Percentiles rank a stretch among this genome's conserved stretches.
These are phyloP conservation scores for Ispidina picta DNA, from an alignment of 2,797 vertebrate species.

Conservation along the genomic window DNA sequence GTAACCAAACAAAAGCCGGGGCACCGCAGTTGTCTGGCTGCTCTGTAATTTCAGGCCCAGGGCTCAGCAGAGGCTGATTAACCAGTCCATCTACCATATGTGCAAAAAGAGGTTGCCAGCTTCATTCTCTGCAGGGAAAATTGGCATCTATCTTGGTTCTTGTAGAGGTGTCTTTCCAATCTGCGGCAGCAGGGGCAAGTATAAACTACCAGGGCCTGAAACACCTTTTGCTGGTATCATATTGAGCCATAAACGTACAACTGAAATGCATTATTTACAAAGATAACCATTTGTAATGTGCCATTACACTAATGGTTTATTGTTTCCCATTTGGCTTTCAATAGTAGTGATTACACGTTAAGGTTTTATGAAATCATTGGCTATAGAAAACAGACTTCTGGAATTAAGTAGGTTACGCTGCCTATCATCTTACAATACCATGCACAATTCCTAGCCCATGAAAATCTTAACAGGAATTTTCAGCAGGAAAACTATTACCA, in stretches of 20 bases:
- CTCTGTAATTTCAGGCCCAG: slow-evolving; percentile 78
- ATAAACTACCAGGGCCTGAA: slow-evolving; percentile 50
- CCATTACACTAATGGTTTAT: slow-evolving; percentile 74
- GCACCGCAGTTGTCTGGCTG: slow-evolving; percentile 74
- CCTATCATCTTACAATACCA: neutral
- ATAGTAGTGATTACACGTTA: slow-evolving; percentile 62
- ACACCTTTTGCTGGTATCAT: slow-evolving; percentile 69
- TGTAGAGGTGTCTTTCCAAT: slow-evolving; percentile 68
- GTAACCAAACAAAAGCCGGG: slow-evolving; percentile 72
- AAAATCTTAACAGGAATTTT: neutral
- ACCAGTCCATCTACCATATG: slow-evolving; percentile 93
- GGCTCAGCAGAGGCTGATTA: slow-evolving; percentile 83
- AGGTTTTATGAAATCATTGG: slow-evolving; percentile 44
- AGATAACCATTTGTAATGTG: slow-evolving; percentile 64
- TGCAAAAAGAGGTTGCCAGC: slow-evolving; percentile 84
- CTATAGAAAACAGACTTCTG: slow-evolving; percentile 13
- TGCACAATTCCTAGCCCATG: neutral
- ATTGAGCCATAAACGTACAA: slow-evolving; percentile 47
- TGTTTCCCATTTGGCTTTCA: slow-evolving; percentile 77
- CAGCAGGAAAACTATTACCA: neutral
- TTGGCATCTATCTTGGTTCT: slow-evolving; percentile 74
- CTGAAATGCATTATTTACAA: slow-evolving; percentile 78
- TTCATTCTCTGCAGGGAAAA: slow-evolving; percentile 79
- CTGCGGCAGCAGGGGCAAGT: slow-evolving; percentile 15
- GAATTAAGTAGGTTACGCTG: slow-evolving; percentile 30